Evolutionary conservation across 2,888 invertebrate species (phyloP), one percentile per base, ranked within the genome.

Genomic region (Pherbina coryleti): DNA sequence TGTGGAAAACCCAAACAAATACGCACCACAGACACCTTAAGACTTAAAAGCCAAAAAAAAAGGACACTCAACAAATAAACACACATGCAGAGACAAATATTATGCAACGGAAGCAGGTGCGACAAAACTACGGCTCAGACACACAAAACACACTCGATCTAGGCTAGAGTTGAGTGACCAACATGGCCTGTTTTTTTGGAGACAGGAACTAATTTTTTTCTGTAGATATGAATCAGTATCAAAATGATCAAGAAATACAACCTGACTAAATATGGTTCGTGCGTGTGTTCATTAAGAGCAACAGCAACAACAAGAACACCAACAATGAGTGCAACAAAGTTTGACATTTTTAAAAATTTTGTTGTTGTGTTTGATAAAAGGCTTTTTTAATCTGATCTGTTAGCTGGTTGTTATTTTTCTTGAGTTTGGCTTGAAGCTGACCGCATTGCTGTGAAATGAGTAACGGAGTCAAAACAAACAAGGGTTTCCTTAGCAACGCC

Each of bases 41-140:
- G 28, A 25, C 14, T 60, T 44, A 44, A 44, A 44, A 44, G 28
- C 11, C 60, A 34, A 17, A 51, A 53, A 31, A 7, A 66, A 66
- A 66, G 34, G 34, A 66, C 64, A 34, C 19, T 66, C 31, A 34
- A 11, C n/a, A 31, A 28, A 64, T 9, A n/a, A 8, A 14, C 14
- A 34, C 64, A 34, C 34, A 28, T 64, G 60, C 28, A 60, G 60
- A 60, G 14, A 28, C 64, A 28, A 66, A 66, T 66, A 34, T 66
- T 66, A 66, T 34, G 64, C 34, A 66, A 66, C 64, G 64, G 64
- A 66, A 34, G 34, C 64, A 66, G 64, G 64, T 66, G 64, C 64
- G 34, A 34, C 17, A 8, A 5, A 31, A 62, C 5, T 31, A 37
- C 5, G 11, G n/a, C n/a, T 8, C 0, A 8, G 22, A 60, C 11